phyloP scores from a whole-genome alignment of 2,797 vertebrate genomes.

The Danio albolineatus region DNA sequence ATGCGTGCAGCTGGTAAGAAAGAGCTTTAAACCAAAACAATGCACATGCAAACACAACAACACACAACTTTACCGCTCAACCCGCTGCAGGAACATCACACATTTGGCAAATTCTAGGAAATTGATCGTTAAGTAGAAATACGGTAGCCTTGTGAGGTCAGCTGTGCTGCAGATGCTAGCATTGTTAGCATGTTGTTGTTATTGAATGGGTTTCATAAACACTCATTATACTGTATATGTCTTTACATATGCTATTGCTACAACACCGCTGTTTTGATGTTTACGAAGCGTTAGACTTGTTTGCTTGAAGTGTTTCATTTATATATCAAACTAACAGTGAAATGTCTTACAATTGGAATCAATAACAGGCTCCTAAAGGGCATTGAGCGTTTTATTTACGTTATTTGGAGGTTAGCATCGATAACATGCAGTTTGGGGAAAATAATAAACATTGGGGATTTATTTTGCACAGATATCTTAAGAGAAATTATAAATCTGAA shows the following conservation, averaged over 20 bases:
- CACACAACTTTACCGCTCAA: neutral
- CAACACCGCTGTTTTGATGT: neutral
- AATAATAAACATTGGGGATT: too few species aligned
- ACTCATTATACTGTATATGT: too few species aligned
- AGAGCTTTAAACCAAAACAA: conserved; percentile 30
- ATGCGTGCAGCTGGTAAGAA: conserved; percentile 21
- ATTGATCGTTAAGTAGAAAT: neutral
- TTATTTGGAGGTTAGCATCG: neutral
- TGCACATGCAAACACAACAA: neutral
- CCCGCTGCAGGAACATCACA: too few species aligned
- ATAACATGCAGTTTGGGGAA: neutral
- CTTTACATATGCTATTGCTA: neutral
- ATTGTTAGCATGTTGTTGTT: conserved; percentile 38
- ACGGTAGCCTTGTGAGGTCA: neutral
- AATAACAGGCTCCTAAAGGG: neutral
- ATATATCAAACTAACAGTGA: neutral
- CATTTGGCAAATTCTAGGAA: neutral
- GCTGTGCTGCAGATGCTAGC: conserved; percentile 11
- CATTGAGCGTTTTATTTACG: neutral
- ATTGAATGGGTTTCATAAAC: conserved; percentile 5
- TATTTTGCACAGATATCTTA: neutral
- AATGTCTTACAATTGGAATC: neutral
- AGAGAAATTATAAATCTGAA: too few species aligned
- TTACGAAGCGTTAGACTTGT: neutral
- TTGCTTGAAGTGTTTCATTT: neutral